phyloP scores from a whole-genome alignment of 1,140 invertebrate species.

The Muscidifurax raptorellus region DNA sequence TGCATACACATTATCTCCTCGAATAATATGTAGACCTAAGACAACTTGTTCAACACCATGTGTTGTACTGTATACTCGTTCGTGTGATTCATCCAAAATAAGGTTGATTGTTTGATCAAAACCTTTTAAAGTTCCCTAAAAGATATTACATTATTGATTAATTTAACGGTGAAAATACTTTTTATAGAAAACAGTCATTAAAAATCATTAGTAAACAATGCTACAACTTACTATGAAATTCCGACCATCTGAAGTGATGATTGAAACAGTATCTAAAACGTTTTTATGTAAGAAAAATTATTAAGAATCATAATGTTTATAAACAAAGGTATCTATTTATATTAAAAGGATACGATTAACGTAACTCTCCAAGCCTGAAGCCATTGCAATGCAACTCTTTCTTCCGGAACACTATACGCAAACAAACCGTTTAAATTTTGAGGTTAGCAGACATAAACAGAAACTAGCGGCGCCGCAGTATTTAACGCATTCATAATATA shows the following conservation, averaged over 20 bases:
- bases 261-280: conserved; percentile 88
- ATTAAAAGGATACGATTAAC: conserved; percentile 87
- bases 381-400: conserved; percentile 76
- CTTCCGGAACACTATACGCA: not conserved
- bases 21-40: conserved; percentile 96
- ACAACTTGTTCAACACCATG: conserved; percentile 97
- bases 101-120: conserved; percentile 99
- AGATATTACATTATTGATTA: conserved; percentile 60
- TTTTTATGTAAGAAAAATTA: conserved; percentile 69
- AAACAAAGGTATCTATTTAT: conserved; percentile 47
- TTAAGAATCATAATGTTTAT: conserved; percentile 45
- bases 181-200: conserved; percentile 21
- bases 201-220: not conserved
- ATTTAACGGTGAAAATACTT: not conserved
- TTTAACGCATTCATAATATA: too few species aligned
- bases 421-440: conserved; percentile 18
- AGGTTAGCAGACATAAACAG: conserved; percentile 46
- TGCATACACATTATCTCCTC: conserved; percentile 96
- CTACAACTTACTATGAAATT: conserved; percentile 91
- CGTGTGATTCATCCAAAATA: conserved; percentile 98
- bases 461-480: not conserved
- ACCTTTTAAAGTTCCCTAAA: conserved; percentile 89
- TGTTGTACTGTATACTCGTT: conserved; percentile 94
- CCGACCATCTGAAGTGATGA: conserved; percentile 95
- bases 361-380: conserved; percentile 88